Base-by-base conservation (phyloP, 2,888 invertebrate genomes). In the Acanthococcus lagerstroemiae region DNA sequence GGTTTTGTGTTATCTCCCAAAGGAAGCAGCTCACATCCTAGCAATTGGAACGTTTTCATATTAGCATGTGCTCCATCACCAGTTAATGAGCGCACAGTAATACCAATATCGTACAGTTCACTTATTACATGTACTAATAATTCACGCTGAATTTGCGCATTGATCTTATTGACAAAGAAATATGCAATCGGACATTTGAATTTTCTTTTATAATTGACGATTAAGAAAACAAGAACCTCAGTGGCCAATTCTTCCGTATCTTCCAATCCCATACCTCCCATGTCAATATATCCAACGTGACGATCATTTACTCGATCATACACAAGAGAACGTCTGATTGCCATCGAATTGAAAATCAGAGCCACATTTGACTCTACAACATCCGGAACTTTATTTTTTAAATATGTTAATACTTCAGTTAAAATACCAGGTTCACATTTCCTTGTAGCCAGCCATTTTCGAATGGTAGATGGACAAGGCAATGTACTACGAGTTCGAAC, bases 41-140 rank as follows among this genome's bases (percentile, higher is more conserved):
- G 27, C 17, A n/a, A 9, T 24, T 27, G 21, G 27, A 60, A 46
- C 3, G 66, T 55, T 26, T 60, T 37, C 15, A 66, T 21, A 66
- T 66, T 66, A 27, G 57, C 45, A 26, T 17, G 30, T 7, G 66
- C 50, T 46, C 58, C 66, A 46, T 66, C 56, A 56, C 57, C 37
- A 3, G 66, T 66, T 12, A 66, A 9, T 17, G 57, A 46, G 12
- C 57, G 5, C 24, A 66, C 56, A 19, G 21, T 66, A 17, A 66
- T 46, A 17, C 66, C 48, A n/a, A 46, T 44, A 9, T 37, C 66
- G 26, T 45, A 25, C 1, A 66, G 21, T 25, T 25, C 46, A 19
- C n/a, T 25, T 3, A 66, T 21, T 17, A 37, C n/a, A 27, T 22
- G 7, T 17, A 26, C 21, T 57, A 58, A 24, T 27, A 56, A 55